Base-by-base conservation (phyloP, 2,113 vertebrate genomes). In the Theristicus caerulescens region DNA sequence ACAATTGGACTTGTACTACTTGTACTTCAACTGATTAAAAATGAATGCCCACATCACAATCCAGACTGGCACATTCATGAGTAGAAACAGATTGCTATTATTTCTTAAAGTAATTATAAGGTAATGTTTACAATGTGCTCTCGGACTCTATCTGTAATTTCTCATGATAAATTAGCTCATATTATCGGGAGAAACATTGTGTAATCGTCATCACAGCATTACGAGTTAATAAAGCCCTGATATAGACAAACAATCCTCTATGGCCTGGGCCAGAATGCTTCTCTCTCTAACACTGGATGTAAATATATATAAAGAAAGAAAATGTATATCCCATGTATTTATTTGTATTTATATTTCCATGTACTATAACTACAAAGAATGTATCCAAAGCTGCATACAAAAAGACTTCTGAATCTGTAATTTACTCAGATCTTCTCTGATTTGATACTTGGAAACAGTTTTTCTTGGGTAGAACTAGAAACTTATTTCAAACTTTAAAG, bases 181-280 rank as follows among this genome's bases (percentile, higher is more conserved):
- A 38, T 13, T 74, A 25, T 59, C 6, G 22, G 55, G 17, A 86
- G 34, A 79, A 84, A 80, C 11, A 52, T 15, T 25, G 13, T 20
- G 3, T 34, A 73, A 29, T 9, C 72, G 16, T 32, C 32, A 26
- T 61, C 34, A 83, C 31, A 58, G 16, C 10, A 61, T 22, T 17
- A 67, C 19, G 13, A 72, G 16, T 2, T 47, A 19, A 73, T 32
- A 67, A 80, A 88, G 24, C 6, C 36, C 36, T 46, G 16, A 70
- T 16, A 42, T 0, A 42, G 22, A n/a, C n/a, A 24, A 44, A 61
- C 7, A 47, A 6, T 21, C 3, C 18, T 72, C 47, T 51, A 12
- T 7, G 13, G 6, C 19, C 20, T 69, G 27, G 38, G 16, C 5
- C 31, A 80, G 40, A 86, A 44, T 20, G 18, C 2, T 25, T 49